Conservation (phyloP, 2,888 invertebrate species). For the Cryptocheilus praepositus region DNA sequence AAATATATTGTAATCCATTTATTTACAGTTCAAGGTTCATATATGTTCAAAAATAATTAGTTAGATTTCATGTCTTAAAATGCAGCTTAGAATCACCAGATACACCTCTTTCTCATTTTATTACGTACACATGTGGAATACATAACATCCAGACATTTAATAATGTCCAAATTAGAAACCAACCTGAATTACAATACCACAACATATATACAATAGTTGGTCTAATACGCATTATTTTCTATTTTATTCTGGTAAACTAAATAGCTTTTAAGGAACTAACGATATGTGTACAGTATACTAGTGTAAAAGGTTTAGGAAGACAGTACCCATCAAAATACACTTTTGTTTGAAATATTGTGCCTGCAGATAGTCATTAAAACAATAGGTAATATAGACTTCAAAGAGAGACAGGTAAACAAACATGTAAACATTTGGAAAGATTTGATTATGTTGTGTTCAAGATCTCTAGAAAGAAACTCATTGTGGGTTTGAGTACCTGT, state of each 20-base stretch:
- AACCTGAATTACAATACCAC: conserved; percentile 6
- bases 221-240: background rate
- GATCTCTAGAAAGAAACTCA: too few species aligned
- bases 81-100: conserved; percentile 1
- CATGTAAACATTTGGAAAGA: background rate
- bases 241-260: conserved; percentile 19
- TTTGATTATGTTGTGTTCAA: too few species aligned
- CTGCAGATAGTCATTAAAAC: background rate
- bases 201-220: conserved; percentile 35
- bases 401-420: conserved; percentile 3
- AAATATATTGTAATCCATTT: conserved; percentile 33
- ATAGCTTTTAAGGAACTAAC: conserved; percentile 33
- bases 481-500: too few species aligned
- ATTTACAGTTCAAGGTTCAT: conserved; percentile 31
- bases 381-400: background rate
- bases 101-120: conserved; percentile 14
- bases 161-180: conserved; percentile 13
- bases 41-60: conserved; percentile 8
- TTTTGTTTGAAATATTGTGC: too few species aligned
- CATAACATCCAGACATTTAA: conserved; percentile 33
- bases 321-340: background rate
- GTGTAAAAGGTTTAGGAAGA: conserved; percentile 26
- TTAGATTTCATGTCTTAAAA: conserved; percentile 19
- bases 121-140: conserved; percentile 14
- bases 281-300: conserved; percentile 21